Percentiles rank a stretch among this genome's conserved stretches.
Conservation (phyloP, 2,113 vertebrate genomes). For the Pachyramphus minor region DNA sequence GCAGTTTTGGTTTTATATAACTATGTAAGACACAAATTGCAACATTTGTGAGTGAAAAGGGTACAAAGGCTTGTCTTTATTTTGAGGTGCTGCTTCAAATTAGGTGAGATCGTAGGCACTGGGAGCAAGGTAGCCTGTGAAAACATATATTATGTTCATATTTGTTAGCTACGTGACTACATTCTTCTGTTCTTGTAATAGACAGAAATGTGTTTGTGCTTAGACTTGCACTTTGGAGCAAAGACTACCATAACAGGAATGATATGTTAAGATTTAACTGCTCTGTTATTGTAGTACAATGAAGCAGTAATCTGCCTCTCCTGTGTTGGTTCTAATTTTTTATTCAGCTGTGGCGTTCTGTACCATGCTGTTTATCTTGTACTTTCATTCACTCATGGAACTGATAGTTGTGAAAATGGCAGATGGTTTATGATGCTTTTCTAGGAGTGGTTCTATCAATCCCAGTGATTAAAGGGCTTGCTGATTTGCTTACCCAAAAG, state of each 20-base stretch:
- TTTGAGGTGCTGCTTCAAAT: neutral
- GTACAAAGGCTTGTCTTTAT: neutral
- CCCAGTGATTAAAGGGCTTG: conserved; percentile 65
- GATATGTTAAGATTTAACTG: conserved; percentile 43
- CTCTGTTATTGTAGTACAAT: conserved; percentile 55
- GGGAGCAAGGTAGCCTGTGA: neutral
- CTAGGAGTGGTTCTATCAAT: conserved; percentile 49
- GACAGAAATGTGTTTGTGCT: neutral
- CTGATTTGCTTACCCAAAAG: conserved; percentile 70
- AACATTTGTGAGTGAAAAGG: neutral
- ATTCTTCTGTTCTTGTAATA: neutral
- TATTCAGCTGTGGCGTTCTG: conserved; percentile 60
- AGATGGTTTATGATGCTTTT: conserved; percentile 67
- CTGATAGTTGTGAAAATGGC: conserved; percentile 47
- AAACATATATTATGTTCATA: neutral
- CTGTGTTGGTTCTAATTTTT: conserved; percentile 49
- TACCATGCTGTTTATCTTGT: conserved; percentile 59
- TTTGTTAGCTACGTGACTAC: neutral
- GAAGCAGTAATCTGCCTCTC: conserved; percentile 64
- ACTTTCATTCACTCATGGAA: conserved; percentile 46
- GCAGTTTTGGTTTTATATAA: neutral
- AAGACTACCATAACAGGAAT: conserved; percentile 10
- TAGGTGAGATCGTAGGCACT: neutral
- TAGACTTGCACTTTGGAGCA: neutral
- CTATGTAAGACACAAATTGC: neutral